Percentiles rank a stretch among this genome's conserved stretches.
phyloP scores from a whole-genome alignment of 2,113 vertebrate species.

The Zingel zingel region DNA sequence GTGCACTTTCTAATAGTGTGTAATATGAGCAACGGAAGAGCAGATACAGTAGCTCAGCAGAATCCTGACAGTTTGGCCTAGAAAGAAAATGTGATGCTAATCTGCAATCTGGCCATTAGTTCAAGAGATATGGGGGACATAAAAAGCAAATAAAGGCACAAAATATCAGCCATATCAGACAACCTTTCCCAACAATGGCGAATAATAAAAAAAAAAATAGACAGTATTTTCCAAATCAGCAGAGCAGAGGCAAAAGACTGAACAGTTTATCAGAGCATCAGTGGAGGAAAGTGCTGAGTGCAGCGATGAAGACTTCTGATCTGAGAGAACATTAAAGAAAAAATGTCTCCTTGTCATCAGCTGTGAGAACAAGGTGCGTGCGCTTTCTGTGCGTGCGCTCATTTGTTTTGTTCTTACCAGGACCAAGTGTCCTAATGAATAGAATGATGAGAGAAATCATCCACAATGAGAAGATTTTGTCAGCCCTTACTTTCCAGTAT shows the following conservation, averaged over 20 bases:
- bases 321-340: constrained; percentile 51
- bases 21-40: background rate
- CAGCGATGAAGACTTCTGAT: constrained; percentile 63
- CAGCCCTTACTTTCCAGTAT: background rate
- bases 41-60: background rate
- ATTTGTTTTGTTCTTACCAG: constrained; percentile 34
- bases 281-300: constrained; percentile 65
- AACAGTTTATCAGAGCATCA: constrained; percentile 70
- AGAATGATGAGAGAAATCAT: constrained; percentile 1
- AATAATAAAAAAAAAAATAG: constrained; percentile 15
- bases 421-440: constrained; percentile 46
- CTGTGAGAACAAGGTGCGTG: constrained; percentile 67
- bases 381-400: constrained; percentile 9
- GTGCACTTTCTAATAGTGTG: background rate
- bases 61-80: background rate
- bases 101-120: background rate
- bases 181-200: constrained; percentile 13
- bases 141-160: background rate
- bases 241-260: constrained; percentile 48
- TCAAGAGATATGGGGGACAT: background rate
- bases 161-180: constrained; percentile 9
- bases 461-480: constrained; percentile 20
- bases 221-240: constrained; percentile 46
- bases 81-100: background rate
- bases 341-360: constrained; percentile 45